Evolutionary conservation across 2,113 vertebrate species (phyloP).

Genomic region (Pavo muticus): DNA sequence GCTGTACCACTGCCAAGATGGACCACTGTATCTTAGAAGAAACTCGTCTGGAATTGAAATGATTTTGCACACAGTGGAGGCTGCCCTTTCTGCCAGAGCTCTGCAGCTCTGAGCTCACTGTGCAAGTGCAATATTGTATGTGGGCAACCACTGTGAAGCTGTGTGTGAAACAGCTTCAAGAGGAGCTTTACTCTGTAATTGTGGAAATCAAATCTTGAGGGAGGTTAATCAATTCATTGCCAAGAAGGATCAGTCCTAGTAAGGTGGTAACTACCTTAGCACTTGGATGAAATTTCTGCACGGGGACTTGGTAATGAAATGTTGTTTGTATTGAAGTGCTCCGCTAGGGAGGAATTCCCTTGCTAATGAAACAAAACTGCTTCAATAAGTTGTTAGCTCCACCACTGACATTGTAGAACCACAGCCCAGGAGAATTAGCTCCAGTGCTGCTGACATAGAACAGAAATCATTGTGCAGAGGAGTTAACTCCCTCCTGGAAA

Average conservation of each 20-base stretch:
- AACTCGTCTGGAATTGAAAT: not conserved
- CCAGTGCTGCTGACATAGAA: not conserved
- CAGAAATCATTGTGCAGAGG: not conserved
- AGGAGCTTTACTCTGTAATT: not conserved
- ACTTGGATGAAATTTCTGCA: not conserved
- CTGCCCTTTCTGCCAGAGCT: not conserved
- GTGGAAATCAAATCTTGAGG: conserved; percentile 7
- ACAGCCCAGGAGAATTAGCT: not conserved
- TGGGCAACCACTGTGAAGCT: not conserved
- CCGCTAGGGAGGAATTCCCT: conserved; percentile 51
- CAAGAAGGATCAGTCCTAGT: not conserved
- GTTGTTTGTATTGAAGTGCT: conserved; percentile 26
- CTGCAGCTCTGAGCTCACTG: not conserved
- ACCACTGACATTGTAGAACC: not conserved
- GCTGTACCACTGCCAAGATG: not conserved
- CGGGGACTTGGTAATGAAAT: conserved; percentile 24
- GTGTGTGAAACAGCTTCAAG: not conserved
- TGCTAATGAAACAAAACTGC: conserved; percentile 53
- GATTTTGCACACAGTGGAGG: not conserved
- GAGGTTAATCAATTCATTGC: conserved; percentile 12
- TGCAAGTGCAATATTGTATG: not conserved
- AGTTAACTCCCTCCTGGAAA: conserved; percentile 31
- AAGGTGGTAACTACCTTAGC: conserved; percentile 39
- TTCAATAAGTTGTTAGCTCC: conserved; percentile 37
- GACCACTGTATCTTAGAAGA: not conserved